phyloP scores from a whole-genome alignment of 2,113 vertebrate genomes.

The Alaudala cheleensis region DNA sequence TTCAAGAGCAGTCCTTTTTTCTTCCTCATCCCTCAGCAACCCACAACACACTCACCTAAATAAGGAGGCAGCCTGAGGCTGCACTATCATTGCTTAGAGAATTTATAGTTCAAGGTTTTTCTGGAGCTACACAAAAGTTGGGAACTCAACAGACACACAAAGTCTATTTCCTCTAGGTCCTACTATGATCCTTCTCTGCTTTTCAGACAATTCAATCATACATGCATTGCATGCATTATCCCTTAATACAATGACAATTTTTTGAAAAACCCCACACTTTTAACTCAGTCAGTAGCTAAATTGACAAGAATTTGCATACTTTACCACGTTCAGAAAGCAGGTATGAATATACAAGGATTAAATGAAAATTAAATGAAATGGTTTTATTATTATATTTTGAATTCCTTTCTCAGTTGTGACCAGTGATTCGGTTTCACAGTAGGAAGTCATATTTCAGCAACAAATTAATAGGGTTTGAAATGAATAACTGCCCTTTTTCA shows the following conservation, averaged over 20 bases:
- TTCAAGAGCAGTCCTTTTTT: background rate
- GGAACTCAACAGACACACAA: background rate
- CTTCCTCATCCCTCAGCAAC: background rate
- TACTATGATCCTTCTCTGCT: background rate
- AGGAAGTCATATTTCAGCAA: background rate
- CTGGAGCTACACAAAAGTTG: background rate
- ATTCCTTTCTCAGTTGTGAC: background rate
- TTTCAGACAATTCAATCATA: background rate
- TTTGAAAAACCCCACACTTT: background rate
- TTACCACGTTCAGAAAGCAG: background rate
- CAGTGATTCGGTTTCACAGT: background rate
- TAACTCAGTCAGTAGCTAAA: constrained; percentile 1
- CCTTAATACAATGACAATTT: background rate
- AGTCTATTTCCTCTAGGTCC: background rate
- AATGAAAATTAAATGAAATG: background rate
- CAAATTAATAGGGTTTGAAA: background rate
- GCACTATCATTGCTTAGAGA: background rate
- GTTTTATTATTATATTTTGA: background rate
- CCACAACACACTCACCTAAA: background rate
- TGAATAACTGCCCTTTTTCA: background rate
- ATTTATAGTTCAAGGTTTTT: background rate
- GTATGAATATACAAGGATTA: background rate
- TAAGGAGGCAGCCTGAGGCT: background rate
- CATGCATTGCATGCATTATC: background rate
- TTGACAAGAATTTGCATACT: background rate